Conservation (phyloP, 2,113 vertebrate species). For the Semnornis frantzii region DNA sequence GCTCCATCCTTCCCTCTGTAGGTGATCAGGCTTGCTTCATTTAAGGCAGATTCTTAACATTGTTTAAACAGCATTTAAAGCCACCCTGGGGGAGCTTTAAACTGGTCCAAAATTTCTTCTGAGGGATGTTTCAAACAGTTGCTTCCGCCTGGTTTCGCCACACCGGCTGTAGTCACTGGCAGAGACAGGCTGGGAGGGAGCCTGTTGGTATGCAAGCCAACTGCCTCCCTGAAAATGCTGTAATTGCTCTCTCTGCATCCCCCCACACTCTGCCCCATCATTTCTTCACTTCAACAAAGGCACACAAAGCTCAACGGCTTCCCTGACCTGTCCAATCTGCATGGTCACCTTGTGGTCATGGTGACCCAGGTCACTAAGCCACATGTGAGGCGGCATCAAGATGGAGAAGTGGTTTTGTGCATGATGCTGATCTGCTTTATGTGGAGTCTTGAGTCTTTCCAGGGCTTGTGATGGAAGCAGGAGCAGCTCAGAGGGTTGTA, state of each 20-base stretch:
- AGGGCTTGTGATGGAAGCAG: background rate
- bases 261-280: too few species aligned
- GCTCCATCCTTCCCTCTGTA: background rate
- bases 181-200: background rate
- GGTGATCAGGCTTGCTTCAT: background rate
- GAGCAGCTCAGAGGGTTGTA: background rate
- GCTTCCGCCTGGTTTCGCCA: background rate
- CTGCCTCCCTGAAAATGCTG: background rate
- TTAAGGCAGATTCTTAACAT: background rate
- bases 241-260: background rate
- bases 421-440: rapidly evolving
- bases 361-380: background rate
- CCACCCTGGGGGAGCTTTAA: background rate
- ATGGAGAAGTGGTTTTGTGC: background rate
- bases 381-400: rapidly evolving
- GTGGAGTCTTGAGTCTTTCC: background rate
- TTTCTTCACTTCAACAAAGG: background rate
- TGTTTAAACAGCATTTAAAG: constrained; percentile 19
- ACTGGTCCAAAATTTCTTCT: background rate
- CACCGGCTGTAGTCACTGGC: rapidly evolving
- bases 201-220: rapidly evolving
- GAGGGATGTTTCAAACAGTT: background rate
- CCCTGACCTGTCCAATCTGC: background rate
- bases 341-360: background rate
- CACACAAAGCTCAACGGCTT: background rate